Base-by-base conservation (phyloP, 2,888 invertebrate genomes). In the Sthenelais limicola region DNA sequence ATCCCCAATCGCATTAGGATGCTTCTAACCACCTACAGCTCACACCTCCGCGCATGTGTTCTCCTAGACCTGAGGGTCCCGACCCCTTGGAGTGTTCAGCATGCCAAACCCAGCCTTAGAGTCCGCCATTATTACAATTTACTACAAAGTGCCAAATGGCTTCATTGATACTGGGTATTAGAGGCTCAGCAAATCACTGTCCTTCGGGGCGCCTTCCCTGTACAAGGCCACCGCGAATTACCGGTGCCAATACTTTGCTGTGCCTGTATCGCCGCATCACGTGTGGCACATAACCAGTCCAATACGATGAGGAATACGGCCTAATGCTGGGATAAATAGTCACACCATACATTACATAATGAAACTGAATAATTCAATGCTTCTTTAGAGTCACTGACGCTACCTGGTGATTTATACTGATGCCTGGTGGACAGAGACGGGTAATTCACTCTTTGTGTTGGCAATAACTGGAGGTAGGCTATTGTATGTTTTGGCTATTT, bases 121-220 rank as follows among this genome's bases (percentile, higher is more conserved):
- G 56, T 18, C 28, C 38, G 62, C 3, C 24, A 33, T 35, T 18
- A 62, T 21, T 43, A 62, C 62, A 62, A 62, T 35, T 62, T 35
- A 62, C 62, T 15, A 18, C 62, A 18, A 21, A n/a, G 38, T 62
- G 62, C 62, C 62, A 35, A 62, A 62, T 35, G 62, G 38, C 62
- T 62, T 62, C 62, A 62, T 62, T 62, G 62, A 62, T 62, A 62
- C 24, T 43, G 24, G 35, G 62, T 4, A 62, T 62, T 62, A 62
- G 38, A 21, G 3, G 18, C 38, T 43, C 38, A 4, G 38, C 43
- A 62, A 62, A 62, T 62, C 62, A 62, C 62, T 35, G 62, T 24
- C 38, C 62, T 43, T 18, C 43, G 18, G 43, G 43, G 9, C 43
- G 43, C 18, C 12, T 9, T 9, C 43, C 43, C 43, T 12, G 43